phyloP scores from a whole-genome alignment of 2,888 invertebrate genomes.

The Kryphioiulus occultus region DNA sequence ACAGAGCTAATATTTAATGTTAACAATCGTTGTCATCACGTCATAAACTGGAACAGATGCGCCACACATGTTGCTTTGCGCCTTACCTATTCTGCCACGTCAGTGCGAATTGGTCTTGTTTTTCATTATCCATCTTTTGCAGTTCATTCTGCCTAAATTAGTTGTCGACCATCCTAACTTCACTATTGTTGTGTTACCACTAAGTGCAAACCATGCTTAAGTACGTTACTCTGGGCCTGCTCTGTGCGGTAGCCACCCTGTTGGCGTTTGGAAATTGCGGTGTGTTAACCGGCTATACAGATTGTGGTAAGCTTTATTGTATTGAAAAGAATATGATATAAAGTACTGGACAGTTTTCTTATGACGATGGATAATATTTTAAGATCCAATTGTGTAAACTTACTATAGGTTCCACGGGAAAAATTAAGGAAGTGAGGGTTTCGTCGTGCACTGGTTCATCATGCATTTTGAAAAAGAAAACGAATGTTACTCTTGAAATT shows the following conservation, averaged over 20 bases:
- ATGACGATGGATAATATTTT: no score
- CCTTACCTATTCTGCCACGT: background rate
- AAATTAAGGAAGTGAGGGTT: background rate
- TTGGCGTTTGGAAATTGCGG: background rate
- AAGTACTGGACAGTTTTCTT: no score
- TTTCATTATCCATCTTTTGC: background rate
- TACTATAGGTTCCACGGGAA: background rate
- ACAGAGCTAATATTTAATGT: no score
- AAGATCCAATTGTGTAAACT: no score
- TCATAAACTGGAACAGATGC: background rate
- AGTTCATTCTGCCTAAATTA: no score
- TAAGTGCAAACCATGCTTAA: background rate
- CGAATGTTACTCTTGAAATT: background rate
- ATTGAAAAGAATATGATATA: no score
- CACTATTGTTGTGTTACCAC: background rate
- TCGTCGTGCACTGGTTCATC: background rate
- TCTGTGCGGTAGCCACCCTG: background rate
- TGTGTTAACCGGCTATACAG: background rate
- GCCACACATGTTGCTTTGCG: background rate
- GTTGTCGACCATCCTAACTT: no score
- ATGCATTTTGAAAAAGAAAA: background rate
- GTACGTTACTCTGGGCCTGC: background rate
- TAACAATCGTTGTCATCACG: no score
- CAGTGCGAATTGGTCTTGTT: background rate
- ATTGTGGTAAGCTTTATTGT: background rate